Percentiles rank a stretch among this genome's conserved stretches.
Evolutionary conservation across 2,888 invertebrate genomes (phyloP).

Genomic region (Blastobasis adustella): DNA sequence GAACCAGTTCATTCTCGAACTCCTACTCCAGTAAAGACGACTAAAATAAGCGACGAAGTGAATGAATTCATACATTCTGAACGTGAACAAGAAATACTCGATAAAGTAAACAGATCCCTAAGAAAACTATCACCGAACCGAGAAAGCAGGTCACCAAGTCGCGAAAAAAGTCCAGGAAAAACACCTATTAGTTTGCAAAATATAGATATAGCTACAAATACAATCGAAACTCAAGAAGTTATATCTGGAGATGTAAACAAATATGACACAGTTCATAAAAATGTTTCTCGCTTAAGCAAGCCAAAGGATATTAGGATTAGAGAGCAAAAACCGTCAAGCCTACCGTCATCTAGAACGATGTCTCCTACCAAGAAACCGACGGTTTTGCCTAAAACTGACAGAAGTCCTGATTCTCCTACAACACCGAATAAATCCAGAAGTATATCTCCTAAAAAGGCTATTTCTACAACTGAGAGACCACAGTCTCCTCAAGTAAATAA

Average conservation of each 20-base stretch:
- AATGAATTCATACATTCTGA: constrained; percentile 45
- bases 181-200: constrained; percentile 40
- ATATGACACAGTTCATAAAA: too few relatives aligned
- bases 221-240: constrained; percentile 9
- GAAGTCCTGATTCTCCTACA: constrained; percentile 25
- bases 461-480: constrained; percentile 39
- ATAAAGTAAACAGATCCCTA: constrained; percentile 53
- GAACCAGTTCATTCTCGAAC: constrained; percentile 11
- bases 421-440: constrained; percentile 40
- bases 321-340: constrained; percentile 31
- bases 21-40: constrained; percentile 33
- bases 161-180: constrained; percentile 41
- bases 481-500: constrained; percentile 54
- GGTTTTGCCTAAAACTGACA: constrained; percentile 26
- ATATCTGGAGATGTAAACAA: constrained; percentile 12
- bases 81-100: constrained; percentile 52
- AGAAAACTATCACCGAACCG: constrained; percentile 57
- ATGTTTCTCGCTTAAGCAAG: constrained; percentile 11
- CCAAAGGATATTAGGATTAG: constrained; percentile 27
- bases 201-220: constrained; percentile 23
- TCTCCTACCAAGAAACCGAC: constrained; percentile 51
- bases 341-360: constrained; percentile 41
- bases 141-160: constrained; percentile 38
- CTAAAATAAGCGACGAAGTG: constrained; percentile 24
- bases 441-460: constrained; percentile 52